A percentile compares a stretch with the other conserved stretches of the same genome.
phyloP scores from a whole-genome alignment of 2,888 invertebrate genomes.

The Dynastes maya region DNA sequence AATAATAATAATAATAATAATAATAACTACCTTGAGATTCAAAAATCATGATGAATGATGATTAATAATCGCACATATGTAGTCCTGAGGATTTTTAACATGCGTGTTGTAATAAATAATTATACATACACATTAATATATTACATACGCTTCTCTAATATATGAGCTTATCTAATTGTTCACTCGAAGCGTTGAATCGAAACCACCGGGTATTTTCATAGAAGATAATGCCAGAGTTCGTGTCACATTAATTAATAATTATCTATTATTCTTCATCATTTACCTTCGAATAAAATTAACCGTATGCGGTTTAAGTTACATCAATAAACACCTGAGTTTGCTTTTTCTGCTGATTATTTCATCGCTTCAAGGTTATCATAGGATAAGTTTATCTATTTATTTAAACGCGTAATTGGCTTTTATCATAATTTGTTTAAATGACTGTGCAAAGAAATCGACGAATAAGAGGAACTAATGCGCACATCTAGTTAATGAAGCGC shows the following conservation, averaged over 20 bases:
- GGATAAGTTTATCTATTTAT: not conserved
- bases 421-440: not conserved
- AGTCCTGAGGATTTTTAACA: not conserved
- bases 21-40: not conserved
- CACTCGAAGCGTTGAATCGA: no score
- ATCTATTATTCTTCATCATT: constrained; percentile 16
- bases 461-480: no score
- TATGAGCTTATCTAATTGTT: not conserved
- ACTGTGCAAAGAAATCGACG: no score
- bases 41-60: constrained; percentile 2
- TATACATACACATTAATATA: not conserved
- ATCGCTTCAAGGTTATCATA: not conserved
- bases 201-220: not conserved
- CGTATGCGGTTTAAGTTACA: not conserved
- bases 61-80: not conserved
- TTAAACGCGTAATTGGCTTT: not conserved
- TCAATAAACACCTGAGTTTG: constrained; percentile 5
- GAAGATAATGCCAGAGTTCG: constrained; percentile 9
- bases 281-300: constrained; percentile 5
- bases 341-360: constrained; percentile 2
- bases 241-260: not conserved
- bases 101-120: constrained; percentile 1
- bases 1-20: no score
- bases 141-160: not conserved
- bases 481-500: no score